Evolutionary conservation across 2,888 invertebrate genomes (phyloP).

Genomic region (Trichogramma dendrolimi): DNA sequence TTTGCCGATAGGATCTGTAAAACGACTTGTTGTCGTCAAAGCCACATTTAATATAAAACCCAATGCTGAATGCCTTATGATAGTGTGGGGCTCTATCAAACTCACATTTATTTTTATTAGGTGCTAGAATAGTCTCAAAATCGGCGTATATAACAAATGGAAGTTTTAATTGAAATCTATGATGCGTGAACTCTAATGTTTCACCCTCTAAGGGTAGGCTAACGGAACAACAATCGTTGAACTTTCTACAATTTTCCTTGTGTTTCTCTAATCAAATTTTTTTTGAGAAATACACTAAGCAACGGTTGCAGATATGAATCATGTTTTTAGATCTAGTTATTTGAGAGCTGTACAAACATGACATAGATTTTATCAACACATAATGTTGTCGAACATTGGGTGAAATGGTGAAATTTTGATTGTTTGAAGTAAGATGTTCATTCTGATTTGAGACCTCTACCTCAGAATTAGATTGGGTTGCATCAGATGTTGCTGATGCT

Average conservation of each 20-base stretch:
- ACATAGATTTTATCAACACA: background rate
- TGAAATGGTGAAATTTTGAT: background rate
- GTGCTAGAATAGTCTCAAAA: background rate
- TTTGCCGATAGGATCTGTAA: slow-evolving; percentile 9
- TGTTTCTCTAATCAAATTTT: background rate
- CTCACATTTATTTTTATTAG: background rate
- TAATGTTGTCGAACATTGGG: background rate
- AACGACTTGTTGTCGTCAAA: slow-evolving; percentile 28
- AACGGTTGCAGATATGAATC: slow-evolving; percentile 7
- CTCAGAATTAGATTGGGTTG: too few species aligned
- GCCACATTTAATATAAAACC: slow-evolving; percentile 32
- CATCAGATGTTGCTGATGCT: too few species aligned
- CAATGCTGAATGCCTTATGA: slow-evolving; percentile 31
- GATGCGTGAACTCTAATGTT: slow-evolving; percentile 12
- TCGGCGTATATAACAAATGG: slow-evolving; percentile 17
- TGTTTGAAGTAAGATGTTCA: too few species aligned
- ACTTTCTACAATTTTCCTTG: background rate
- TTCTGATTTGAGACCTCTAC: too few species aligned
- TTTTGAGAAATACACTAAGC: slow-evolving; percentile 6
- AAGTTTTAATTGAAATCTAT: slow-evolving; percentile 7
- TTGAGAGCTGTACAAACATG: background rate
- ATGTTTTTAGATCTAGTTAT: background rate
- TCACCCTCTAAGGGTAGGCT: slow-evolving; percentile 1
- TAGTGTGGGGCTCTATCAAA: background rate
- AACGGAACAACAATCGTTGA: slow-evolving; percentile 2